Evolutionary conservation across 2,888 invertebrate genomes (phyloP).

Genomic region (Meganola albula): DNA sequence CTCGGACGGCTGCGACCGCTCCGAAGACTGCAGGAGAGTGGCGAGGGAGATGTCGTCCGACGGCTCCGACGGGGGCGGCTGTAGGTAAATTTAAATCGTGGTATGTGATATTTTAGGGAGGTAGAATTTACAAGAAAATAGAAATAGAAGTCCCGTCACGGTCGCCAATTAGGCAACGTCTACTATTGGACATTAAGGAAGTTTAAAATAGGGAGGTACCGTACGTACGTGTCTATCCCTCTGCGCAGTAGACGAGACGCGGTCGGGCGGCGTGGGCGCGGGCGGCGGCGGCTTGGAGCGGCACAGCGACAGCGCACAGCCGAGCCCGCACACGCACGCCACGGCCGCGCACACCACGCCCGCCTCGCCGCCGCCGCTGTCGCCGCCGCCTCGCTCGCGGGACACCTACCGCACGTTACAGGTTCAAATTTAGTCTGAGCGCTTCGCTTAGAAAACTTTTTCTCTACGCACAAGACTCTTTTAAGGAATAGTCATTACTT

Average conservation of each 20-base stretch:
- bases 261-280: slow-evolving; percentile 53
- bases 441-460: no score
- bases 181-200: no score
- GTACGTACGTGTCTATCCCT: slow-evolving; percentile 35
- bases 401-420: no score
- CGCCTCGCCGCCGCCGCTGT: slow-evolving; percentile 67
- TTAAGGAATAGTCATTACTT: no score
- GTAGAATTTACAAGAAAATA: no score
- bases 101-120: no score
- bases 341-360: slow-evolving; percentile 80
- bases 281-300: slow-evolving; percentile 57
- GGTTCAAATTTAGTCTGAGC: no score
- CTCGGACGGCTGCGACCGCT: slow-evolving; percentile 28
- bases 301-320: slow-evolving; percentile 80
- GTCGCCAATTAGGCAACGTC: no score
- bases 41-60: slow-evolving; percentile 57
- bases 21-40: slow-evolving; percentile 42
- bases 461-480: no score
- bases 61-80: slow-evolving; percentile 44
- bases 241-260: slow-evolving; percentile 59
- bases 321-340: slow-evolving; percentile 79
- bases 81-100: no score
- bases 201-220: no score
- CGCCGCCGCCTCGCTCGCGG: slow-evolving; percentile 41
- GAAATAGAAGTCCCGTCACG: no score